These are phyloP conservation scores for Rhodophaea formosa DNA, from an alignment of 2,888 invertebrate species.

Conservation along the genomic window DNA sequence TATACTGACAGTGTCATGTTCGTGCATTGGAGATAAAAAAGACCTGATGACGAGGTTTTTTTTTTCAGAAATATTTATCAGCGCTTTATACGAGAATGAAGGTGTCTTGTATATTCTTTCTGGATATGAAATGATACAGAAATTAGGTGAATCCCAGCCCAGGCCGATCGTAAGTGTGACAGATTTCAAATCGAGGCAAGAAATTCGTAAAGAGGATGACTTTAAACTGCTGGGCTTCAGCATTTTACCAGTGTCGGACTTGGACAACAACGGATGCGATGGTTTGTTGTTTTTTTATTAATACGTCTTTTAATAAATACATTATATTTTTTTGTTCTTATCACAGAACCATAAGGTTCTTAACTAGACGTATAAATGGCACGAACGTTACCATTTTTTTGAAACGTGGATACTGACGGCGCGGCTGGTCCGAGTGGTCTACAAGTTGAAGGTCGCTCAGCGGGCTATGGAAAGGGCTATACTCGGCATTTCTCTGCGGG, in stretches of 20 bases:
- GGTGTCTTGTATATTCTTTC: conserved; percentile 4
- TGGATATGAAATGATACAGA: neutral
- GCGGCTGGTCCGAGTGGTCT: too few relatives aligned
- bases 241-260: neutral
- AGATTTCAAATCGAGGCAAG: neutral
- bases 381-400: too few relatives aligned
- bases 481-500: too few relatives aligned
- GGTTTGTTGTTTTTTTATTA: neutral
- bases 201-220: neutral
- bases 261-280: conserved; percentile 7
- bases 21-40: too few relatives aligned
- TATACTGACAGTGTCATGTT: too few relatives aligned
- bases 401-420: too few relatives aligned
- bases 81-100: neutral
- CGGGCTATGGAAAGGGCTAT: too few relatives aligned
- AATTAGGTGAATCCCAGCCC: neutral
- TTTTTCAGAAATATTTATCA: conserved; percentile 4
- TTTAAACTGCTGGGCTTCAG: conserved; percentile 1
- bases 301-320: neutral
- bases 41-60: too few relatives aligned
- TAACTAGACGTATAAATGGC: too few relatives aligned
- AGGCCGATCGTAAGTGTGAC: neutral
- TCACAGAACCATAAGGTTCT: too few relatives aligned
- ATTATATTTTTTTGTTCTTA: too few relatives aligned
- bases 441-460: too few relatives aligned